Base-by-base conservation (phyloP, 2,888 invertebrate species). In the Minunthozetes semirufus region DNA sequence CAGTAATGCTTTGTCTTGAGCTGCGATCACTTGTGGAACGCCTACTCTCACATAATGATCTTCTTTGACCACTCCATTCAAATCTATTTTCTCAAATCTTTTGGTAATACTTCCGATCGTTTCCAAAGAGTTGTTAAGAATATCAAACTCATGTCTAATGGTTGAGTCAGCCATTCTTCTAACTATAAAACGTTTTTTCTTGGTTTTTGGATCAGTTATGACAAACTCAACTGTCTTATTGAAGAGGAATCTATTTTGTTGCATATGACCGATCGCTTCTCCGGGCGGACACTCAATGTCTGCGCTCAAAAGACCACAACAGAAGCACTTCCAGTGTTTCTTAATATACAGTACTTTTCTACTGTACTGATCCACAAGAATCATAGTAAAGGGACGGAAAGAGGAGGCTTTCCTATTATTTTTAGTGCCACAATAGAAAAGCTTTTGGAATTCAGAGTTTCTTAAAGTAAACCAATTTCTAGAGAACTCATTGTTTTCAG, bases 251-350 rank as follows among this genome's bases (percentile, higher is more conserved):
- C 70, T 22, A 1, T 1, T 70, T 17, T 70, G 25, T 15, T 8
- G 22, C 17, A 70, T 13, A 15, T 9, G 15, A 1, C 25, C 70
- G 1, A 70, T 25, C 4, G 17, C 1, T 13, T 3, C 15, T 4
- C 56, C 33, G n/a, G 72, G 72, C 22, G 72, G 72, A 25, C 72
- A 72, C 50, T 59, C 56, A n/a, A 72, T 56, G 15, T 72, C 29
- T 9, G 19, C 48, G 0, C 11, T n/a, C 0, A 27, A 19, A 11
- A 19, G 8, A 56, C 53, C 72, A 53, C 9, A 72, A 6, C 19
- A 38, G 22, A 59, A n/a, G n/a, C 33, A 59, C 42, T 38, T 53
- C 19, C 33, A 72, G 9, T n/a, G n/a, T 29, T 72, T 72, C 22
- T 38, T 59, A 13, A 72, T 29, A 15, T 0, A 25, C 4, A 72